phyloP scores from a whole-genome alignment of 2,888 invertebrate species.

The Andrena bicolor region DNA sequence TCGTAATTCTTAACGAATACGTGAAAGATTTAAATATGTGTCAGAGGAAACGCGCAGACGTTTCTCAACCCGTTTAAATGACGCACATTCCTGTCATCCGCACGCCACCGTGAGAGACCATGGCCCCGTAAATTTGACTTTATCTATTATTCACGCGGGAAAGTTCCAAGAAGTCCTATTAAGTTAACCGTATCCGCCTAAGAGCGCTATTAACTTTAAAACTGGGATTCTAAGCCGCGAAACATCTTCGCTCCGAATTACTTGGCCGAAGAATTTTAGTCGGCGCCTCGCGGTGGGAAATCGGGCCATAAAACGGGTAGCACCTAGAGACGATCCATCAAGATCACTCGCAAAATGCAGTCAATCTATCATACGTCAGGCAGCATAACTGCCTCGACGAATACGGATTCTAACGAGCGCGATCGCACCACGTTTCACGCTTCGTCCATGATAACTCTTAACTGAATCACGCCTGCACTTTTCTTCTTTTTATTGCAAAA shows the following conservation, averaged over 20 bases:
- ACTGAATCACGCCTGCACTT: slow-evolving; percentile 2
- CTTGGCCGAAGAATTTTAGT: slow-evolving; percentile 27
- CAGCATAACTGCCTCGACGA: slow-evolving; percentile 29
- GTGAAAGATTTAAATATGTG: not conserved
- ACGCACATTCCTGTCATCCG: slow-evolving; percentile 17
- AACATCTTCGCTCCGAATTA: slow-evolving; percentile 24
- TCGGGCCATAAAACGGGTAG: slow-evolving; percentile 30
- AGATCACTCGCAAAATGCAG: slow-evolving; percentile 51
- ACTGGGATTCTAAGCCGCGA: slow-evolving; percentile 8
- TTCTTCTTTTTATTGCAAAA: not conserved
- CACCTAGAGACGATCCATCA: slow-evolving; percentile 41
- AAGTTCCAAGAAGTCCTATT: slow-evolving; percentile 38
- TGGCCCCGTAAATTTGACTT: slow-evolving; percentile 33
- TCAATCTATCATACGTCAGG: slow-evolving; percentile 54
- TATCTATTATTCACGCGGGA: slow-evolving; percentile 39
- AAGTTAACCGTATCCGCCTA: slow-evolving; percentile 32
- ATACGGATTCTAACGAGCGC: slow-evolving; percentile 35
- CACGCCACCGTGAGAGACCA: slow-evolving; percentile 14
- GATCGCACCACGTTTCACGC: slow-evolving; percentile 14
- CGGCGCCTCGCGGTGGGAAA: not conserved
- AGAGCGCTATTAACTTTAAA: slow-evolving; percentile 39
- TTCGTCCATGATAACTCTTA: slow-evolving; percentile 18
- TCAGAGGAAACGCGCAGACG: not conserved
- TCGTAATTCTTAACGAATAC: slow-evolving; percentile 16
- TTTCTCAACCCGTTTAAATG: not conserved